These are phyloP conservation scores for Nilaparvata lugens DNA, from an alignment of 1,140 invertebrate species.

Conservation along the genomic window DNA sequence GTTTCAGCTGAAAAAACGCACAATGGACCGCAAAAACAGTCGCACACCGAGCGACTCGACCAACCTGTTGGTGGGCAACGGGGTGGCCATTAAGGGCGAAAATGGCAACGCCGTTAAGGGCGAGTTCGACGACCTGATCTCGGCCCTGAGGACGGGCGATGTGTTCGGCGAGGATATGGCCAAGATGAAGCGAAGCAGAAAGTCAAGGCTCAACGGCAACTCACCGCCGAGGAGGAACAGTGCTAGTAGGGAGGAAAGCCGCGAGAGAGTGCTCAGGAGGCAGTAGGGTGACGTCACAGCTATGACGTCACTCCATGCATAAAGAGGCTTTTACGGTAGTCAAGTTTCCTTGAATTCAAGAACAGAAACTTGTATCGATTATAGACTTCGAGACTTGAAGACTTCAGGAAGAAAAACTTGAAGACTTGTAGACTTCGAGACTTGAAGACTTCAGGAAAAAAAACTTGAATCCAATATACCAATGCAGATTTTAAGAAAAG, in stretches of 20 bases:
- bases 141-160: conserved; percentile 88
- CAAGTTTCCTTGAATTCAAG: too few relatives aligned
- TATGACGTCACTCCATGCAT: too few relatives aligned
- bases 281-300: conserved; percentile 1
- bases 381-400: too few relatives aligned
- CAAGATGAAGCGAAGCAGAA: conserved; percentile 74
- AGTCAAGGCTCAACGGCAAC: conserved; percentile 48
- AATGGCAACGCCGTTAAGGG: conserved; percentile 48
- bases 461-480: too few relatives aligned
- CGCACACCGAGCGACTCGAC: conserved; percentile 41
- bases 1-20: conserved; percentile 66
- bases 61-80: conserved; percentile 31
- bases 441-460: too few relatives aligned
- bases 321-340: too few relatives aligned
- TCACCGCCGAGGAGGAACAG: conserved; percentile 50
- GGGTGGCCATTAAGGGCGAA: conserved; percentile 40
- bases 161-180: conserved; percentile 96
- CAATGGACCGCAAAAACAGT: conserved; percentile 74
- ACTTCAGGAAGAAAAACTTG: too few relatives aligned
- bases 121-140: conserved; percentile 96
- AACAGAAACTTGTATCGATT: too few relatives aligned
- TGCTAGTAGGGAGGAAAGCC: conserved; percentile 54
- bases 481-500: too few relatives aligned
- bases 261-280: conserved; percentile 43
- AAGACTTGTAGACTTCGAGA: too few relatives aligned